Evolutionary conservation across 1,140 invertebrate species (phyloP), one percentile per base, ranked within the genome.

Genomic region (Danaus melanippus): DNA sequence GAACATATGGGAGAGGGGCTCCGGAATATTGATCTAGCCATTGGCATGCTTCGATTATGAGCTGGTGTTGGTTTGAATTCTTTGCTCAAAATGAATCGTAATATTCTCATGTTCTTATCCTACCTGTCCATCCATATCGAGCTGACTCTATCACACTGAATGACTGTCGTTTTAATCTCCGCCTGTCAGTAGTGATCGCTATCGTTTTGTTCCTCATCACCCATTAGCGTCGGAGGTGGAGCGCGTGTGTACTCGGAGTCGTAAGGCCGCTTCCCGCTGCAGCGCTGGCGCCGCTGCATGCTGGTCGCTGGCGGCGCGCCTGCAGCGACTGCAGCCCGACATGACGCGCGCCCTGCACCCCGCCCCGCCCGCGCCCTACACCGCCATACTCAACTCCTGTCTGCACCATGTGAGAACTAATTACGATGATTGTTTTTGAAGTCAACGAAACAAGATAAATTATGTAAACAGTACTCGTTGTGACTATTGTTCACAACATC

Each of bases 311-410:
- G 63, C 73, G 59, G 68, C 72, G 47, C 65, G 71, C 1, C 71
- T 84, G 61, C 69, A 67, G 69, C 71, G 72, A 6, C 60, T 81
- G 66, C 74, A 74, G 64, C 76, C 74, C 42, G 80, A 81, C 46
- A 41, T 80, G 62, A 64, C 66, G 59, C 69, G 78, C 9, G 78
- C 80, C 10, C 61, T 79, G 46, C 68, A 74, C 17, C 76, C 78
- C 42, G 76, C 78, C n/a, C 53, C 75, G 49, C 71, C 75, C 11
- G 59, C 67, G 21, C 71, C 72, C 12, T 78, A 78, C 61, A 49
- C 66, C 15, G 63, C 60, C 53, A 60, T 80, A 8, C 47, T 77
- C 21, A 44, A 61, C 55, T 53, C 44, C 53, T 71, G 68, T 40
- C 71, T 74, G 49, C 62, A 68, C 12, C 59, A 67, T 32, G 77